These are phyloP conservation scores for Aegotheles bennettii DNA, from an alignment of 2,113 vertebrate species.

Conservation along the genomic window DNA sequence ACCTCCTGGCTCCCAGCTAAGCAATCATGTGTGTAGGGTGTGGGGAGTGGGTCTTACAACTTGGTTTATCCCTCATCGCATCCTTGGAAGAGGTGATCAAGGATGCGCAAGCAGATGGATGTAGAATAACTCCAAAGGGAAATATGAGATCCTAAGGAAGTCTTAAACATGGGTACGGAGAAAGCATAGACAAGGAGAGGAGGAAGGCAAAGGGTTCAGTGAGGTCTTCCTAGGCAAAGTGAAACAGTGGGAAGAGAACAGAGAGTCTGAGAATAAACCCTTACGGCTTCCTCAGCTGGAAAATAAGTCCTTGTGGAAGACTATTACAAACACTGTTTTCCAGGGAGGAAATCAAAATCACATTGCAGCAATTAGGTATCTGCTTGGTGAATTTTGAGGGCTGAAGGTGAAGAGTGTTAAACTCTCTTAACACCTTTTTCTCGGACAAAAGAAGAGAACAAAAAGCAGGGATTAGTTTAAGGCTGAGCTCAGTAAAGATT, in stretches of 20 bases:
- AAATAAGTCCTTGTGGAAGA: neutral
- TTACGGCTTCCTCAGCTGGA: neutral
- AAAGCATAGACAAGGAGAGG: neutral
- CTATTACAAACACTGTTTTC: neutral
- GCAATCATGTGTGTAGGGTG: fast-evolving
- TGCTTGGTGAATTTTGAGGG: neutral
- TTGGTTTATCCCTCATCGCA: neutral
- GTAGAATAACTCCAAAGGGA: neutral
- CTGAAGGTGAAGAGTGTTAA: neutral
- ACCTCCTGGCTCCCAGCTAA: neutral
- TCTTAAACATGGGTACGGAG: neutral
- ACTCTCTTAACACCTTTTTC: neutral
- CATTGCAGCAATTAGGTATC: neutral
- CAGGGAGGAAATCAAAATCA: neutral
- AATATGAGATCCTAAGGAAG: neutral
- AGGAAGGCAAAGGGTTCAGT: neutral
- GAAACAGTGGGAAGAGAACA: neutral
- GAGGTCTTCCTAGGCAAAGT: neutral
- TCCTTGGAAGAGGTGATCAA: neutral
- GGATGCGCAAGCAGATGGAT: neutral
- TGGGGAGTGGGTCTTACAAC: neutral
- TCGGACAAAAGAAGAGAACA: neutral
- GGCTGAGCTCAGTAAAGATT: neutral
- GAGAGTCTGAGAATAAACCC: neutral
- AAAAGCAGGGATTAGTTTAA: neutral